These are phyloP conservation scores for Meloidogyne exigua DNA, from an alignment of 1,140 invertebrate species.

Conservation along the genomic window DNA sequence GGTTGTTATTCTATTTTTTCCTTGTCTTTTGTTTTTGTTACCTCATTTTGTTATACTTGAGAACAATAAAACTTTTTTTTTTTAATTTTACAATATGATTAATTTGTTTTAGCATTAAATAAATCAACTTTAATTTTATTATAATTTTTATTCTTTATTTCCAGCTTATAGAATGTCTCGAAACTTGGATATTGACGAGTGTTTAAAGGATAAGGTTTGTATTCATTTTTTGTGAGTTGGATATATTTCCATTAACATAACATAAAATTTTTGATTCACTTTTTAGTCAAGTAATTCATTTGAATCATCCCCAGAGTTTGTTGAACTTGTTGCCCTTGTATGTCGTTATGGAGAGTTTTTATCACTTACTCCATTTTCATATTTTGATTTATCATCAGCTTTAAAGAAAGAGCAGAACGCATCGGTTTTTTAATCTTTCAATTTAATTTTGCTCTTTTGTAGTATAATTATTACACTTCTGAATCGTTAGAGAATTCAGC, in stretches of 20 bases:
- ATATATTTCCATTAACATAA: no score
- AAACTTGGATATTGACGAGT: conserved; percentile 12
- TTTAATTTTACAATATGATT: neutral
- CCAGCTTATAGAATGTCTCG: neutral
- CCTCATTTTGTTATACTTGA: neutral
- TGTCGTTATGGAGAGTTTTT: conserved; percentile 19
- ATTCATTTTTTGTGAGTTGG: neutral
- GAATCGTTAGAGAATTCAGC: neutral
- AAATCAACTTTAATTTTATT: neutral
- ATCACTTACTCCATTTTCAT: conserved; percentile 16
- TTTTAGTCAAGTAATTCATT: neutral
- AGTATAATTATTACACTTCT: neutral
- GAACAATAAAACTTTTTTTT: neutral
- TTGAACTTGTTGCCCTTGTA: conserved; percentile 20
- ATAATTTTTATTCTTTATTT: neutral
- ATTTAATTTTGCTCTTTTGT: neutral
- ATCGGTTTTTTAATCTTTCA: neutral
- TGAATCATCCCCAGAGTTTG: conserved; percentile 15
- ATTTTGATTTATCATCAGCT: conserved; percentile 13
- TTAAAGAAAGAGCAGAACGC: neutral
- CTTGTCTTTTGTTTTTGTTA: neutral
- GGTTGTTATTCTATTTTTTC: neutral
- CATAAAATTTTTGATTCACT: neutral
- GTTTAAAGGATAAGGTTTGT: conserved; percentile 21
- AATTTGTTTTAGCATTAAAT: neutral